Conservation (phyloP, 2,888 invertebrate species). For the Rambutsinella grinnellia region DNA sequence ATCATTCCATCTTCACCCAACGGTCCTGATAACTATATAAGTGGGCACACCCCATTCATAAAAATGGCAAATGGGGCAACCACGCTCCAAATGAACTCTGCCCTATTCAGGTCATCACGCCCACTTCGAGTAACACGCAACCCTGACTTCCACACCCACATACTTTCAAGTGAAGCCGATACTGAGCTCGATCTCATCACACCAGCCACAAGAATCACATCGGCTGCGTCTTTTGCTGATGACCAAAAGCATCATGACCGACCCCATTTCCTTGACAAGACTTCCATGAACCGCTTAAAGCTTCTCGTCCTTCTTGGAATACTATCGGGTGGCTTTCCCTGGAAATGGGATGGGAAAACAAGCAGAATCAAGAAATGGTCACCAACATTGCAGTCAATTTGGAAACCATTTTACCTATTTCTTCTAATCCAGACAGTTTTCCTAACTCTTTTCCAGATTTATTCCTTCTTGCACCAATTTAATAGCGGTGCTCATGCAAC, state of each 20-base stretch:
- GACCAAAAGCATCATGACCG: too few relatives aligned
- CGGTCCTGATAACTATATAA: neutral
- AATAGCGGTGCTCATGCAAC: neutral
- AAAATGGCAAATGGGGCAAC: neutral
- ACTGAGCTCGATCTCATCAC: neutral
- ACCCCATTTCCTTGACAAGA: neutral
- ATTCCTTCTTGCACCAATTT: neutral
- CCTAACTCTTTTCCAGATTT: conserved; percentile 18
- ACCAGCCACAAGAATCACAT: neutral
- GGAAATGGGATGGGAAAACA: conserved; percentile 22
- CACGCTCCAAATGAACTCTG: neutral
- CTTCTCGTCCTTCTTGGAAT: conserved; percentile 1
- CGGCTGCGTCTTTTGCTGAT: neutral
- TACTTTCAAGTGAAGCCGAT: neutral
- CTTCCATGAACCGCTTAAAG: conserved; percentile 1
- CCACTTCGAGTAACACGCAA: neutral
- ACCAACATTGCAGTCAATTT: neutral
- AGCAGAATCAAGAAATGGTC: conserved; percentile 11
- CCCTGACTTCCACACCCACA: neutral
- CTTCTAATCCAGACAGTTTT: conserved; percentile 14
- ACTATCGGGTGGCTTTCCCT: conserved; percentile 20
- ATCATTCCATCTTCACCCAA: too few relatives aligned
- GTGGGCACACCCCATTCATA: neutral
- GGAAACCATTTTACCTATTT: conserved; percentile 23
- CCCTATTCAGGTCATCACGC: neutral